Base-by-base conservation (phyloP, 2,113 vertebrate genomes). In the Anolis sagrei region DNA sequence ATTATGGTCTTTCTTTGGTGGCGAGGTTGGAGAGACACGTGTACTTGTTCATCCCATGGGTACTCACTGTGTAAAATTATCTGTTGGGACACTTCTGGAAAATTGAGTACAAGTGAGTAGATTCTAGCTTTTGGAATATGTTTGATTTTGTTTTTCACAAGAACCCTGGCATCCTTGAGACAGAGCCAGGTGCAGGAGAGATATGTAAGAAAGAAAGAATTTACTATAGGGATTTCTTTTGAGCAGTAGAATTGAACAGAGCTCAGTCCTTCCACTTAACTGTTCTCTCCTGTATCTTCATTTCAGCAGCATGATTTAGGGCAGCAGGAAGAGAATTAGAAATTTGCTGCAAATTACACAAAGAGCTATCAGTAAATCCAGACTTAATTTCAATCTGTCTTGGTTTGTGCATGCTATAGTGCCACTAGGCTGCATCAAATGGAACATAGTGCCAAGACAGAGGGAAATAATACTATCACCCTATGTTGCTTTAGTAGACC, bases 1-100 rank as follows among this genome's bases (percentile, higher is more conserved):
- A 95, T 96, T 96, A 93, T 54, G 85, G 88, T 95, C 87, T 96
- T 90, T 93, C 93, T 95, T 96, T 93, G 94, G 70, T 27, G 25
- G 84, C 19, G 25, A 10, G 32, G 3, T 13, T 95, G 96, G 48
- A 29, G 62, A 29, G 29, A 96, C 93, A 93, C 94, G 95, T 94
- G 91, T 92, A 90, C 92, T 94, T 93, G 87, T 86, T 94, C 93
- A 92, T 95, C 95, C 96, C 85, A 92, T 95, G 92, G 87, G 87
- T 94, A 95, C 89, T 54, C 85, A 86, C 81, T 84, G 61, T 92
- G 76, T 89, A 91, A 94, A 94, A 95, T 89, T 86, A 92, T 96
- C 83, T 91, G 90, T 93, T 95, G 80, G 84, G 89, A 88, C 93
- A 78, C 61, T 88, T 89, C 76, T 90, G 62, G 89, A 91, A 94